phyloP scores from a whole-genome alignment of 2,888 invertebrate genomes.

The Aporophyla nigra region DNA sequence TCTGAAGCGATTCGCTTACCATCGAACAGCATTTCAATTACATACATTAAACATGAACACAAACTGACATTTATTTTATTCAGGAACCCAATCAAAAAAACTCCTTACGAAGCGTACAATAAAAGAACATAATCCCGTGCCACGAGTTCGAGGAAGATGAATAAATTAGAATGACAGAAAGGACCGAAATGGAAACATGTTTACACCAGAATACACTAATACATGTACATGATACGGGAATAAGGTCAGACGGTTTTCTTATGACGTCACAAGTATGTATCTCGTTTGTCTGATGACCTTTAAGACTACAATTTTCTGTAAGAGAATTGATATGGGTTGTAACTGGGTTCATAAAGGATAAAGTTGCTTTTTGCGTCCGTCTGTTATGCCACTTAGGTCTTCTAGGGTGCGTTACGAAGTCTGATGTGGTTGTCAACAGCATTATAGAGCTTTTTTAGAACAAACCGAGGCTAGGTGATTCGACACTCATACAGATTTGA shows the following conservation, averaged over 20 bases:
- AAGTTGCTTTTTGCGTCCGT: no score
- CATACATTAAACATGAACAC: slow-evolving; percentile 11
- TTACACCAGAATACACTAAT: slow-evolving; percentile 5
- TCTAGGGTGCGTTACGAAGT: no score
- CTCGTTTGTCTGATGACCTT: not conserved
- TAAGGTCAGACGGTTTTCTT: slow-evolving; percentile 14
- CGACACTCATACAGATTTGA: no score
- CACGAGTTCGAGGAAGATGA: slow-evolving; percentile 17
- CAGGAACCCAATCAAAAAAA: slow-evolving; percentile 13
- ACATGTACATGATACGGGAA: not conserved
- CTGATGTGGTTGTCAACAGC: no score
- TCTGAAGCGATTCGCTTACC: no score
- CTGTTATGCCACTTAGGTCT: no score
- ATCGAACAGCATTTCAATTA: no score
- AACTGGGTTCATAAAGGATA: no score
- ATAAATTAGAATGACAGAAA: slow-evolving; percentile 36
- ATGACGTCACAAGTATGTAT: slow-evolving; percentile 7
- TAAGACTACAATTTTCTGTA: not conserved
- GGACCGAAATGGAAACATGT: slow-evolving; percentile 2
- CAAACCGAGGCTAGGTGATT: no score
- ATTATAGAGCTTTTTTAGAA: not conserved
- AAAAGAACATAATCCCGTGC: slow-evolving; percentile 5
- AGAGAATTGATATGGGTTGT: not conserved
- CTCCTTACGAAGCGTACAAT: slow-evolving; percentile 10
- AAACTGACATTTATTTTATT: slow-evolving; percentile 24